Evolutionary conservation across 2,113 vertebrate genomes (phyloP).

Genomic region (Galemys pyrenaicus): DNA sequence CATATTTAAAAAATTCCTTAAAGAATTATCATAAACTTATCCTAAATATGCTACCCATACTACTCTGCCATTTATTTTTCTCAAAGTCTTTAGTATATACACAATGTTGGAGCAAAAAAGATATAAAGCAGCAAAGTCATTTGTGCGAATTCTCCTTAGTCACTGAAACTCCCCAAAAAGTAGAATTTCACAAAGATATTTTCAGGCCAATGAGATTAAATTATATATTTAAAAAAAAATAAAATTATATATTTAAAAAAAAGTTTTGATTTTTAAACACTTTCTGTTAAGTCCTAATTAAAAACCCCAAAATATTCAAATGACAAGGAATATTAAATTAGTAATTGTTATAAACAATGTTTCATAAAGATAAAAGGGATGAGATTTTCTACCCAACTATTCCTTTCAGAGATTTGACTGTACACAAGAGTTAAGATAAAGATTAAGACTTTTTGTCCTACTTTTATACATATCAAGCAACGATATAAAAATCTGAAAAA

Average conservation of each 20-base stretch:
- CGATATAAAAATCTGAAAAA: slow-evolving; percentile 33
- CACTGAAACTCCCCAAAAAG: slow-evolving; percentile 30
- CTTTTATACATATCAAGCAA: slow-evolving; percentile 21
- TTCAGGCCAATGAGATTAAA: slow-evolving; percentile 24
- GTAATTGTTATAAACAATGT: not conserved
- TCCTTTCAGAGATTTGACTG: not conserved
- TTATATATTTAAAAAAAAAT: not conserved
- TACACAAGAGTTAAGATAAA: not conserved
- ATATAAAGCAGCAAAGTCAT: slow-evolving; percentile 24
- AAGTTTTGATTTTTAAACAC: slow-evolving; percentile 33
- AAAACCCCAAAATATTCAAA: not conserved
- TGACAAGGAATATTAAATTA: not conserved
- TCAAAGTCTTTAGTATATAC: not conserved
- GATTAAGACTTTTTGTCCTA: not conserved
- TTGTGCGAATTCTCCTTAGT: slow-evolving; percentile 6
- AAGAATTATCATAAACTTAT: not conserved
- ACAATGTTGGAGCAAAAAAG: slow-evolving; percentile 8
- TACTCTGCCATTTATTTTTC: not conserved
- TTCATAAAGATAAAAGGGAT: not conserved
- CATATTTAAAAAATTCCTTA: not conserved
- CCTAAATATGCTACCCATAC: not conserved
- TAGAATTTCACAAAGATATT: slow-evolving; percentile 29
- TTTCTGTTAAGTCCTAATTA: slow-evolving; percentile 20
- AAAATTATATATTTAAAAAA: not conserved
- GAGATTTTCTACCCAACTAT: not conserved